A percentile compares a stretch with the other conserved stretches of the same genome.
These are phyloP conservation scores for Cheilosia impressa DNA, from an alignment of 2,888 invertebrate genomes.

Conservation along the genomic window DNA sequence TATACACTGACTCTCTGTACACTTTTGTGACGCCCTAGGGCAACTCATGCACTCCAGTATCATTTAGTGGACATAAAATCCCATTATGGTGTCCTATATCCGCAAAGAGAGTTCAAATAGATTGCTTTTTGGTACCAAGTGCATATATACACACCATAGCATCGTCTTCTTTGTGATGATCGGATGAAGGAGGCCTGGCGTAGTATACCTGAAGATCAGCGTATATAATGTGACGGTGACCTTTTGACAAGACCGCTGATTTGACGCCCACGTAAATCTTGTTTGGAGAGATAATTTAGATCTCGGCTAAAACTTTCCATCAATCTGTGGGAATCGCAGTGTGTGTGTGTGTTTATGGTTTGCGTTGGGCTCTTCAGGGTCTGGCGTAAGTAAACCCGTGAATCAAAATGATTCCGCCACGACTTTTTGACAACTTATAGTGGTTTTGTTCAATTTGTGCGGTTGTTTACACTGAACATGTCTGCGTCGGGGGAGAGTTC, in stretches of 20 bases:
- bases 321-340: slow-evolving; percentile 59
- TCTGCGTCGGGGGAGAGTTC: slow-evolving; percentile 22
- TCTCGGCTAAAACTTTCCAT: slow-evolving; percentile 73
- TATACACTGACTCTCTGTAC: slow-evolving; percentile 21
- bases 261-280: slow-evolving; percentile 74
- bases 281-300: slow-evolving; percentile 74
- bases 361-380: not conserved
- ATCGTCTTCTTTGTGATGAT: slow-evolving; percentile 42
- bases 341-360: not conserved
- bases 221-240: slow-evolving; percentile 72
- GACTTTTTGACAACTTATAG: slow-evolving; percentile 70
- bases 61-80: slow-evolving; percentile 75
- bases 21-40: slow-evolving; percentile 59
- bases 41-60: slow-evolving; percentile 72
- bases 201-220: slow-evolving; percentile 57
- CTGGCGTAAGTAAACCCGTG: slow-evolving; percentile 7
- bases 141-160: slow-evolving; percentile 13
- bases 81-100: slow-evolving; percentile 74
- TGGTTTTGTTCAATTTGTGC: slow-evolving; percentile 35
- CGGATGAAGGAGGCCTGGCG: slow-evolving; percentile 31
- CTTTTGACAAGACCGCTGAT: slow-evolving; percentile 75
- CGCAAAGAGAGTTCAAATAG: slow-evolving; percentile 72
- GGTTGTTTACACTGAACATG: slow-evolving; percentile 45
- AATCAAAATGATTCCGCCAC: slow-evolving; percentile 64
- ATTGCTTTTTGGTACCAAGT: slow-evolving; percentile 60